Evolutionary conservation across 2,113 vertebrate genomes (phyloP), one percentile per base, ranked within the genome.

Genomic region (Xiphias gladius): DNA sequence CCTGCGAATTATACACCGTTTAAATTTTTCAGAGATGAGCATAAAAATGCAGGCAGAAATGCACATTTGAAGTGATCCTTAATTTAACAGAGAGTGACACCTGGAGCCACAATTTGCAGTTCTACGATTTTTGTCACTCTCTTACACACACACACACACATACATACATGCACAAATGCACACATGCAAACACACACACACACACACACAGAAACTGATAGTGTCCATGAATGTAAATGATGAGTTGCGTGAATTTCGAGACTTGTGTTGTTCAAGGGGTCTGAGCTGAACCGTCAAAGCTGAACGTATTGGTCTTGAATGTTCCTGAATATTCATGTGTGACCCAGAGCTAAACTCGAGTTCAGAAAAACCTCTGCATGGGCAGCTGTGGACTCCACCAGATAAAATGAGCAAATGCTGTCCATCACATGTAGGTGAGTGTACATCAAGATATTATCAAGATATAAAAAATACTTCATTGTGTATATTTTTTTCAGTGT

Each of bases 301-400:
- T 72, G 68, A 79, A 79, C 66, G 58, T 65, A 85, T 84, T 64
- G 69, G 68, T 78, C 46, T 70, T 78, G 68, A 85, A 80, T 70
- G 66, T 46, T 72, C 41, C 48, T 86, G 82, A 90, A 90, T 91
- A 84, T 89, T 70, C 87, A 92, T 84, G 76, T 62, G 68, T 79
- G 84, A 89, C 82, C 81, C 46, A 72, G 67, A 80, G 87, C 73
- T 81, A 88, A 82, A 89, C 69, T 80, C 54, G 62, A 65, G 32
- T 79, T 78, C 48, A 73, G 76, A 88, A 88, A 46, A 88, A 70
- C 55, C 76, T 39, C 20, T 30, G 65, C 89, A 39, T n/a, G 55
- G 76, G 48, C 54, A 32, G 50, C 73, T 61, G 75, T 65, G 67
- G 70, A 83, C 76, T 39, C 57, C 46, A 59, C 16, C 32, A 62